Conservation (phyloP, 2,113 vertebrate species). For the Empidonax traillii region DNA sequence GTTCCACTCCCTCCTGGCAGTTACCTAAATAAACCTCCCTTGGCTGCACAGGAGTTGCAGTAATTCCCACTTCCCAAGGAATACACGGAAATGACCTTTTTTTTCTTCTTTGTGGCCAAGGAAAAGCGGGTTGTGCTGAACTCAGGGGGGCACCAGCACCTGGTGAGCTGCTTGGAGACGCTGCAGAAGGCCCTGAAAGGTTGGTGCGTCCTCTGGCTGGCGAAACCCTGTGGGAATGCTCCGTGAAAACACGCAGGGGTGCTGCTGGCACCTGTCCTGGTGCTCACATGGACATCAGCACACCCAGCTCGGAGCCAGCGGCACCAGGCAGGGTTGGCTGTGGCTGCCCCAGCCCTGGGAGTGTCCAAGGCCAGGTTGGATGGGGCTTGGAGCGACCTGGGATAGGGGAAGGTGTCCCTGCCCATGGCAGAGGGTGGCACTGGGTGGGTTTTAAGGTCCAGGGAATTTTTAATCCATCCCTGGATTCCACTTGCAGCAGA, state of each 20-base stretch:
- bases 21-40: neutral
- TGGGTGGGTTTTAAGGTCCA: neutral
- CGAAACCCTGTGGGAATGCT: accelerated
- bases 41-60: neutral
- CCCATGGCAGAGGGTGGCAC: neutral
- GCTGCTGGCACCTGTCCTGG: accelerated
- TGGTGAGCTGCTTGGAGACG: slow-evolving; percentile 93
- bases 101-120: slow-evolving; percentile 67
- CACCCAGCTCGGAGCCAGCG: accelerated
- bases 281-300: neutral
- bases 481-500: no score
- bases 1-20: neutral
- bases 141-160: slow-evolving; percentile 89
- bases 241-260: no score
- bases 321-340: neutral
- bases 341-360: neutral
- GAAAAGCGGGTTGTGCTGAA: slow-evolving; percentile 93
- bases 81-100: neutral
- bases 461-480: neutral
- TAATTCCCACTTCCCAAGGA: neutral
- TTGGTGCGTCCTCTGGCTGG: slow-evolving; percentile 38
- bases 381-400: accelerated
- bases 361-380: neutral
- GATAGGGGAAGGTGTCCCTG: neutral
- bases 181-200: slow-evolving; percentile 97